These are phyloP conservation scores for Eudyptes chrysolophus DNA, from an alignment of 2,113 vertebrate species.

Conservation along the genomic window DNA sequence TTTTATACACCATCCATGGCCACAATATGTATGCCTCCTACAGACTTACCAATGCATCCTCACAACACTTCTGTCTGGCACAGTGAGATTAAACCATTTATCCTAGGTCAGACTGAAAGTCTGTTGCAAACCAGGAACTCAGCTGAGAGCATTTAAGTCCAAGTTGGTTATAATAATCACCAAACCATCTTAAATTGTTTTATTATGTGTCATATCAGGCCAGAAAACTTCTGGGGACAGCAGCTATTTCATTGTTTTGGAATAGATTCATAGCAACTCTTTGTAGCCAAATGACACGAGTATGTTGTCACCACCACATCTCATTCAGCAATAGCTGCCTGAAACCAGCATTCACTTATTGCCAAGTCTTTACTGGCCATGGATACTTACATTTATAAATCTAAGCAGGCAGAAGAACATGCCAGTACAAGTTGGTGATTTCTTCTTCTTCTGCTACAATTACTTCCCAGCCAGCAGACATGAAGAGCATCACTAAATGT, in stretches of 20 bases:
- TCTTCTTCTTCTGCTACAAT: conserved; percentile 20
- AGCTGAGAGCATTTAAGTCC: not conserved
- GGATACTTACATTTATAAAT: not conserved
- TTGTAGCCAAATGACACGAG: not conserved
- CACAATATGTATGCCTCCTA: not conserved
- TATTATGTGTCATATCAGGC: not conserved
- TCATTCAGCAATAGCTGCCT: not conserved
- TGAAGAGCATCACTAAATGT: conserved; percentile 3
- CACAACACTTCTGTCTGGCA: not conserved
- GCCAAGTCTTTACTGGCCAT: not conserved
- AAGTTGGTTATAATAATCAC: not conserved
- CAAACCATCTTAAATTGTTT: not conserved
- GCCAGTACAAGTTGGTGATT: conserved; percentile 46
- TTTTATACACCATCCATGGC: not conserved
- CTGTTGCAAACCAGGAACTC: not conserved
- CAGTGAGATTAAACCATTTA: not conserved
- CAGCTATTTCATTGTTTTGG: not conserved
- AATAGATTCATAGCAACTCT: not conserved
- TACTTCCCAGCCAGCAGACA: conserved; percentile 40
- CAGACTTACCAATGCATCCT: not conserved
- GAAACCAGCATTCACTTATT: not conserved
- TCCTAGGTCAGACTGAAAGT: not conserved
- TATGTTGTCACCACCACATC: not conserved
- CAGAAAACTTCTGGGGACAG: not conserved
- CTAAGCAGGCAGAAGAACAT: conserved; percentile 15